phyloP scores from a whole-genome alignment of 1,140 invertebrate genomes.

The Leptopilina clavipes region DNA sequence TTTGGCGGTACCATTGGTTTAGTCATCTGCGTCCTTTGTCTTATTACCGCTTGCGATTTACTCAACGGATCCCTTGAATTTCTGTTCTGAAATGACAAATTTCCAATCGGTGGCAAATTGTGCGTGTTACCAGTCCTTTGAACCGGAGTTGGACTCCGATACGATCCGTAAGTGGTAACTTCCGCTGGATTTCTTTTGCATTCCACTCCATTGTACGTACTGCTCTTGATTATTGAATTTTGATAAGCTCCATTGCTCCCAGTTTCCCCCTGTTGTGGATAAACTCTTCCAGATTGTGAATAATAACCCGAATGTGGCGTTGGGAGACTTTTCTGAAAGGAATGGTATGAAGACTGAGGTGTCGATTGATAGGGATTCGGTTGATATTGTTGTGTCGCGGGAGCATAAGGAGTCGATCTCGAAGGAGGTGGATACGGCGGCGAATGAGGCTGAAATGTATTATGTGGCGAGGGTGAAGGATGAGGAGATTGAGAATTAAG shows the following conservation, averaged over 20 bases:
- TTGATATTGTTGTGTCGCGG: constrained; percentile 64
- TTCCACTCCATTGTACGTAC: constrained; percentile 65
- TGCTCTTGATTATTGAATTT: constrained; percentile 50
- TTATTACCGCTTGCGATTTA: constrained; percentile 57
- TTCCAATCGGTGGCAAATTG: constrained; percentile 75
- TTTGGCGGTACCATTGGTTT: constrained; percentile 45
- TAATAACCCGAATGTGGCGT: constrained; percentile 44
- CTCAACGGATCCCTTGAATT: constrained; percentile 58
- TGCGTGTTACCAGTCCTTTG: constrained; percentile 68
- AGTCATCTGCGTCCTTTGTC: constrained; percentile 52
- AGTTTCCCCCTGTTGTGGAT: constrained; percentile 35
- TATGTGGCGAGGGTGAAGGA: constrained; percentile 64
- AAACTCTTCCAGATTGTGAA: constrained; percentile 44
- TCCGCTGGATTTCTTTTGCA: constrained; percentile 55
- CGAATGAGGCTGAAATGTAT: constrained; percentile 66
- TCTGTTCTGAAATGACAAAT: constrained; percentile 72
- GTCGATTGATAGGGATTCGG: constrained; percentile 64
- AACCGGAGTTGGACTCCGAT: constrained; percentile 43
- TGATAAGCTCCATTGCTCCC: constrained; percentile 45
- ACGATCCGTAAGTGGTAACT: constrained; percentile 47
- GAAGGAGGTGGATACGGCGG: constrained; percentile 66
- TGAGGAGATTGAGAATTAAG: constrained; percentile 61
- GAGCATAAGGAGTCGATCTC: constrained; percentile 54
- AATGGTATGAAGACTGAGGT: constrained; percentile 71
- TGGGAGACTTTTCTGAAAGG: constrained; percentile 64